A percentile compares a stretch with the other conserved stretches of the same genome.
phyloP scores from a whole-genome alignment of 1,140 invertebrate genomes.

The Bombus impatiens region DNA sequence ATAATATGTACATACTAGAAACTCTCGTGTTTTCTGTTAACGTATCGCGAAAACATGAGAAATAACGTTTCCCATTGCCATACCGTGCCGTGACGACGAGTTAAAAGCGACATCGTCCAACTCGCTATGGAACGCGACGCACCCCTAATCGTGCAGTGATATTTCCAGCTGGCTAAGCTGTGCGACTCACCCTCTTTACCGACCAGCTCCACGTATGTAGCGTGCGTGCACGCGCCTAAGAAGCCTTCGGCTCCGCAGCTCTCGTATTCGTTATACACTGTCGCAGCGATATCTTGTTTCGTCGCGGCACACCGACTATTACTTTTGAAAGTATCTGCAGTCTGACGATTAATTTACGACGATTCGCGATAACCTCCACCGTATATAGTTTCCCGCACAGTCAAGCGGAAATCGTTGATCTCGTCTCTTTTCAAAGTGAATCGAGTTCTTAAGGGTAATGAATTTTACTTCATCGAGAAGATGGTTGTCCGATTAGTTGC shows the following conservation, averaged over 20 bases:
- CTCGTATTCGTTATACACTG: too few relatives aligned
- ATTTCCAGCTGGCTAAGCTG: constrained; percentile 60
- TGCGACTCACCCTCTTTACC: background rate
- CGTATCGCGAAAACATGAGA: constrained; percentile 71
- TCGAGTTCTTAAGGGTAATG: background rate
- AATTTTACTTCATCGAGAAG: background rate
- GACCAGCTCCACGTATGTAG: background rate
- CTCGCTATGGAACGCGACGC: constrained; percentile 44
- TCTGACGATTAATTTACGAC: constrained; percentile 48
- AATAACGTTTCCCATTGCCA: constrained; percentile 69
- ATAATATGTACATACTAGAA: constrained; percentile 71
- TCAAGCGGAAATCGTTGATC: background rate
- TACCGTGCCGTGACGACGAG: constrained; percentile 61
- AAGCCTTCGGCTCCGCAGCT: background rate
- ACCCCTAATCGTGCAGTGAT: constrained; percentile 63
- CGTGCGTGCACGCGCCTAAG: constrained; percentile 27
- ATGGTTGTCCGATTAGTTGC: constrained; percentile 11
- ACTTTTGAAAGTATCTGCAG: constrained; percentile 20
- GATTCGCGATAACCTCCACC: constrained; percentile 53
- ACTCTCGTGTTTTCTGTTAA: constrained; percentile 72
- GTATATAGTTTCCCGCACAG: background rate
- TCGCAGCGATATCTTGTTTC: too few relatives aligned
- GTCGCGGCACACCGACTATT: too few relatives aligned
- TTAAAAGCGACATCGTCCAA: constrained; percentile 45
- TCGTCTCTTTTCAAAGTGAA: background rate